A percentile compares a stretch with the other conserved stretches of the same genome.
These are phyloP conservation scores for Agapornis canus DNA, from an alignment of 2,797 vertebrate species.

Conservation along the genomic window DNA sequence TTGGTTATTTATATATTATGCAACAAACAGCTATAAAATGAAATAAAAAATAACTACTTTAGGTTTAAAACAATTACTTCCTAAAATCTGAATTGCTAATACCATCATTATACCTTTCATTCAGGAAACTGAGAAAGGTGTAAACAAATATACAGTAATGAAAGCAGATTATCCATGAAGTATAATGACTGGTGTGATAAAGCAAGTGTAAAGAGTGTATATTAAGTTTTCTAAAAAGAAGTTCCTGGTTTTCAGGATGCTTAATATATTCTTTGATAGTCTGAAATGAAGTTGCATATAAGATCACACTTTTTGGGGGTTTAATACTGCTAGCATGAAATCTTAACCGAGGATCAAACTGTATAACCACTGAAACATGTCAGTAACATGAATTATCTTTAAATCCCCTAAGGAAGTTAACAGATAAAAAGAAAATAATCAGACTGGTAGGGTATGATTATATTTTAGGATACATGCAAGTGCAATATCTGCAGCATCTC, in stretches of 20 bases:
- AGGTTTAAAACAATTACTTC: background rate
- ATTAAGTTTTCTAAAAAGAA: background rate
- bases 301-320: background rate
- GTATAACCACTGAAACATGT: background rate
- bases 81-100: background rate
- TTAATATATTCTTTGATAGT: background rate
- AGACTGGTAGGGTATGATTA: background rate
- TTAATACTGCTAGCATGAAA: background rate
- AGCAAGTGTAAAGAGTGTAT: background rate
- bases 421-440: background rate
- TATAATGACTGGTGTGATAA: background rate
- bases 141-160: background rate
- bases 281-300: background rate
- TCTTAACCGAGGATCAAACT: background rate
- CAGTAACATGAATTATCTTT: background rate
- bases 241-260: background rate
- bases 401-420: background rate
- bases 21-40: background rate
- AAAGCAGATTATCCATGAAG: background rate
- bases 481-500: background rate
- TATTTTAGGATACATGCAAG: background rate
- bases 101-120: background rate
- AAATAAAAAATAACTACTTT: background rate
- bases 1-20: background rate
- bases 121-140: background rate